Conservation (phyloP, 2,888 invertebrate species). For the Caenorhabditis becei region DNA sequence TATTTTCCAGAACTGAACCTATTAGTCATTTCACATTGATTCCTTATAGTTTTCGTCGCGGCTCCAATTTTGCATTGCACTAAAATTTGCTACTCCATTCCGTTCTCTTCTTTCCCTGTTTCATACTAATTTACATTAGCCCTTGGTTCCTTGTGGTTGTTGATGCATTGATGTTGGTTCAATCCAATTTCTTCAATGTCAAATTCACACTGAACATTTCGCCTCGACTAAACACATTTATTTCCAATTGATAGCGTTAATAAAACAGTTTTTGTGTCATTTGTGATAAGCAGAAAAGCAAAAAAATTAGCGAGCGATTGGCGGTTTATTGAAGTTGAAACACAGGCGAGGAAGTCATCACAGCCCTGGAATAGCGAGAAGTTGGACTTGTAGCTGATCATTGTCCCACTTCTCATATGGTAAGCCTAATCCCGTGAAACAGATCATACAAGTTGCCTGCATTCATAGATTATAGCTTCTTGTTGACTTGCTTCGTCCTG, state of each 20-base stretch:
- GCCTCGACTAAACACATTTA: background rate
- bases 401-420: conserved; percentile 7
- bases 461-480: conserved; percentile 60
- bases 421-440: conserved; percentile 10
- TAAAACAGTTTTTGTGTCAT: background rate
- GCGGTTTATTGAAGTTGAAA: background rate
- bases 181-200: background rate
- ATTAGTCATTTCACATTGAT: conserved; percentile 41
- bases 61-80: conserved; percentile 30
- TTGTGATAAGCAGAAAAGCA: conserved; percentile 12
- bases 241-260: background rate
- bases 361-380: conserved; percentile 20
- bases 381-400: too few species aligned
- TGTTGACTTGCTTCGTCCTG: conserved; percentile 56
- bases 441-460: conserved; percentile 44
- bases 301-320: conserved; percentile 8
- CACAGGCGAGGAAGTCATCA: conserved; percentile 35
- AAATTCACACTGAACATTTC: background rate
- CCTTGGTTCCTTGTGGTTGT: too few species aligned
- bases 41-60: background rate
- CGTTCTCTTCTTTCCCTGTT: background rate
- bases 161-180: conserved; percentile 1
- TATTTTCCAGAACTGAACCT: too few species aligned
- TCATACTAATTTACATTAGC: background rate
- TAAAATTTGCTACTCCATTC: conserved; percentile 22